A percentile compares a stretch with the other conserved stretches of the same genome.
These are phyloP conservation scores for Drymodes brunneopygia DNA, from an alignment of 2,113 vertebrate species.

Conservation along the genomic window DNA sequence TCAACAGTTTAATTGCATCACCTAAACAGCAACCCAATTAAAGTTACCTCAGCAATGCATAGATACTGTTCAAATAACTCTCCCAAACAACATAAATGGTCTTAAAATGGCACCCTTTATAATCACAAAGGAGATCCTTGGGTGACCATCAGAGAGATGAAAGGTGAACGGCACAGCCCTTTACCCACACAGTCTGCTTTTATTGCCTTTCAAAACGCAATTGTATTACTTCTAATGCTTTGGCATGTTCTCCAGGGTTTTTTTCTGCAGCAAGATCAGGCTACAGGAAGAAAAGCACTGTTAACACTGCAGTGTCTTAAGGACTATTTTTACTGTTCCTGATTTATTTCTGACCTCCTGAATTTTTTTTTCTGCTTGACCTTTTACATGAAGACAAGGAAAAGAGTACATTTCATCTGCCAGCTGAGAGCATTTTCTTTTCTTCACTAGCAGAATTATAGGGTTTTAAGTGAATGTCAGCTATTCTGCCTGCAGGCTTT, in stretches of 20 bases:
- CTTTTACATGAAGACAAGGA: conserved; percentile 25
- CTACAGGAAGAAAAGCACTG: conserved; percentile 52
- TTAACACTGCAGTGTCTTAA: conserved; percentile 45
- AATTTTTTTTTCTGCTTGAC: conserved; percentile 15
- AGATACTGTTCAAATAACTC: neutral
- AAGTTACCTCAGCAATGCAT: neutral
- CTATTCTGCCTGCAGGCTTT: neutral
- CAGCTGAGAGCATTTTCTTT: conserved; percentile 21
- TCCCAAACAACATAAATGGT: neutral
- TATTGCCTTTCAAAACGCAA: neutral
- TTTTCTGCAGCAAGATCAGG: neutral
- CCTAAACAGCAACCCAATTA: neutral
- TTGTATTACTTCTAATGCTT: neutral
- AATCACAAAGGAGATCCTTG: neutral
- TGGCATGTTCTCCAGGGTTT: neutral
- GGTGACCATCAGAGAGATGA: neutral
- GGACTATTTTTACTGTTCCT: conserved; percentile 48
- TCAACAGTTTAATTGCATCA: neutral
- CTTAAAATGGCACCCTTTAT: neutral
- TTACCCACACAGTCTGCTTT: neutral
- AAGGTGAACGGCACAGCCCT: neutral
- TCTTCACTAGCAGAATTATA: conserved; percentile 33
- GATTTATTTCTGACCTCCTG: conserved; percentile 33
- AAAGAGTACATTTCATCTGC: neutral
- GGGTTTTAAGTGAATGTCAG: neutral